Conservation (phyloP, 1,140 invertebrate genomes). For the Globodera ellingtonae region DNA sequence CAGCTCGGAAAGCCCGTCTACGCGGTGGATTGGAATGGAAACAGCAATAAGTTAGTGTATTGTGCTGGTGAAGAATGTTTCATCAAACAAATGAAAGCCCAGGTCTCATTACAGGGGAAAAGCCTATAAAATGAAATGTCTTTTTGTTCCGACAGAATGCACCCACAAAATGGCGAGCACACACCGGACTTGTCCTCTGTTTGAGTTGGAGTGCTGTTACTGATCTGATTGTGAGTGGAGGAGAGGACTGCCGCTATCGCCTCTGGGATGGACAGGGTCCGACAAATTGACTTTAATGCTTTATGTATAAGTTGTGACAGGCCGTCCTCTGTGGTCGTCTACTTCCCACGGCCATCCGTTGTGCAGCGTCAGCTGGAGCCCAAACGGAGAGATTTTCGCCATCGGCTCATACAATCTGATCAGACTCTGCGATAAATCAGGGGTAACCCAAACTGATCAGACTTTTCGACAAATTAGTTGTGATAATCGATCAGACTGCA, state of each 20-base stretch:
- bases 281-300: neutral
- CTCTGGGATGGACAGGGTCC: conserved; percentile 83
- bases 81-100: conserved; percentile 86
- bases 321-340: conserved; percentile 82
- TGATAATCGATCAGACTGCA: neutral
- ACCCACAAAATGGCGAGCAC: conserved; percentile 85
- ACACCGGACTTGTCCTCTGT: conserved; percentile 85
- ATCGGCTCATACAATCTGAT: conserved; percentile 90
- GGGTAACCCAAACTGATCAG: conserved; percentile 72
- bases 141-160: conserved; percentile 29
- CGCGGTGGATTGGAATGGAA: conserved; percentile 82
- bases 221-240: conserved; percentile 85
- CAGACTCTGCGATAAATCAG: conserved; percentile 86
- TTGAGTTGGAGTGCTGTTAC: conserved; percentile 85
- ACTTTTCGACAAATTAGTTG: conserved; percentile 24
- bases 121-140: conserved; percentile 5
- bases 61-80: conserved; percentile 80
- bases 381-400: conserved; percentile 85
- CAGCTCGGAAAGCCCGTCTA: conserved; percentile 79
- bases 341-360: conserved; percentile 84
- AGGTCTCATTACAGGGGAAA: conserved; percentile 72
- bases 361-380: conserved; percentile 84
- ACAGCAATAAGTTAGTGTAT: conserved; percentile 81
- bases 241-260: conserved; percentile 88
- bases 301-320: neutral